Base-by-base conservation (phyloP, 1,140 invertebrate genomes). In the Eriosoma lanigerum region DNA sequence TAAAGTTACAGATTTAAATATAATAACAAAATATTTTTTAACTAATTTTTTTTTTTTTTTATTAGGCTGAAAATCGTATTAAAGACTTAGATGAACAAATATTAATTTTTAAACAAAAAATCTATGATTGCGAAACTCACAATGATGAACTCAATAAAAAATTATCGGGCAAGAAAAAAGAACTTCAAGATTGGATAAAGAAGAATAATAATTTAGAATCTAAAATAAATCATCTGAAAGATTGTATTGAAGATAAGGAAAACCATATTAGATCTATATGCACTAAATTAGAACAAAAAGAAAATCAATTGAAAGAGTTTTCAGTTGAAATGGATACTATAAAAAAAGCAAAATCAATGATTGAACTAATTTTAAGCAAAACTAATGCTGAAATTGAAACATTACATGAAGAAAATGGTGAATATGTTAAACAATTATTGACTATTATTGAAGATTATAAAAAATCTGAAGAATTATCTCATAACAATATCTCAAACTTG, bases 291-390 rank as follows among this genome's bases (percentile, higher is more conserved):
- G 17, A 78, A 46, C 26, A 48, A 78, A 78, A 12, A 62, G 75
- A 78, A 29, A 78, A 46, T 1, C 12, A 62, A 19, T 48, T 78
- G 8, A 60, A 78, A n/a, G 17, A 29, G 1, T 62, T 78, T 5
- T 78, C 21, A 29, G 10, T 19, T 19, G 75, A 78, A 78, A 48
- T 78, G 1, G 75, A 78, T 60, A 13, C 15, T 48, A 21, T 78
- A 1, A 60, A 62, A 62, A 78, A 78, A 48, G n/a, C 75, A 17
- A 78, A 78, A 60, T 62, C 38, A 26, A 78, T 78, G 75, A 78
- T 78, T n/a, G 75, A 78, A 60, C 24, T 78, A n/a, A 78, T 78
- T 60, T 62, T 78, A 46, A 78, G 3, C n/a, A 78, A 78, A 62
- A 78, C 75, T 26, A 78, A 78, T n/a, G 62, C 75, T 17, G 75